Conservation (phyloP, 2,888 invertebrate genomes). For the Pachliopta kotzebuea region DNA sequence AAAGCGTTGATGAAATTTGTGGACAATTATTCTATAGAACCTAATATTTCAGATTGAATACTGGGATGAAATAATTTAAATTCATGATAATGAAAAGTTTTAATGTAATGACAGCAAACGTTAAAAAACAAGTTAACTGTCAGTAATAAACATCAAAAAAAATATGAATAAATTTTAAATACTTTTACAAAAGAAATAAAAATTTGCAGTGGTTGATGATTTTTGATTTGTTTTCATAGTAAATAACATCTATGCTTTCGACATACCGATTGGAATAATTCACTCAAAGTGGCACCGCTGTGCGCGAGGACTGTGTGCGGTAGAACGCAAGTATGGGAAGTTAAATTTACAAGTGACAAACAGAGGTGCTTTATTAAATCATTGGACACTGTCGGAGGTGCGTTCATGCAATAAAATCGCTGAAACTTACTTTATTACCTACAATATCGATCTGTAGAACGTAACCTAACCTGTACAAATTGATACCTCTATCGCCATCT, state of each 20-base stretch:
- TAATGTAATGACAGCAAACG: not conserved
- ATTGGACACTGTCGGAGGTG: slow-evolving; percentile 64
- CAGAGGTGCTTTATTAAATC: slow-evolving; percentile 63
- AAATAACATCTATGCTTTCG: slow-evolving; percentile 23
- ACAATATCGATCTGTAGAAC: too few relatives aligned
- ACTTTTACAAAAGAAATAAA: slow-evolving; percentile 12
- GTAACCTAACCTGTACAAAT: too few relatives aligned
- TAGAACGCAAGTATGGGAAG: slow-evolving; percentile 65
- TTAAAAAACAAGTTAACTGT: slow-evolving; percentile 19
- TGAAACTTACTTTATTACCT: too few relatives aligned
- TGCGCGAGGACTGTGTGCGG: slow-evolving; percentile 40
- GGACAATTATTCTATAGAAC: slow-evolving; percentile 41
- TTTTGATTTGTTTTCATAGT: not conserved
- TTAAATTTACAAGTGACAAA: slow-evolving; percentile 56
- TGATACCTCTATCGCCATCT: too few relatives aligned
- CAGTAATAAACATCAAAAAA: slow-evolving; percentile 28
- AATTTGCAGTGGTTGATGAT: slow-evolving; percentile 19
- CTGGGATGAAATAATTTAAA: not conserved
- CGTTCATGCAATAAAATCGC: not conserved
- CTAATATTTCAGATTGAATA: not conserved
- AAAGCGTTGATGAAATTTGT: slow-evolving; percentile 64
- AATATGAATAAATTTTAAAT: slow-evolving; percentile 23
- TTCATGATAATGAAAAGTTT: slow-evolving; percentile 9
- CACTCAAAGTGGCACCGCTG: slow-evolving; percentile 59
- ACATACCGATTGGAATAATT: slow-evolving; percentile 14